Conservation (phyloP, 2,797 vertebrate genomes). For the Agapornis canus region DNA sequence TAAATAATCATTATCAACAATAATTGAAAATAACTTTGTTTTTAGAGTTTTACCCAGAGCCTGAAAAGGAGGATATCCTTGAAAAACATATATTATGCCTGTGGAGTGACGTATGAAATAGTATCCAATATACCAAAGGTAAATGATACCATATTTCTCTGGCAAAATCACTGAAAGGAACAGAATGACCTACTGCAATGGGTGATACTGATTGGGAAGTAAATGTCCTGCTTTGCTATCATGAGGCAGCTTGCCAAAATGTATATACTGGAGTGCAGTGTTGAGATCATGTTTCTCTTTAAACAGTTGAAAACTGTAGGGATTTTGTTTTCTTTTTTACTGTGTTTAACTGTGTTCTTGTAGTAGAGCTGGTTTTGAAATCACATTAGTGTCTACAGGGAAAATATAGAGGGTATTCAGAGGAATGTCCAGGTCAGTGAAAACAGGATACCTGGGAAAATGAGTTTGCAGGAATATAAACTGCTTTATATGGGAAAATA, state of each 20-base stretch:
- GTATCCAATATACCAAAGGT: slow-evolving; percentile 99
- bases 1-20: neutral
- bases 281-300: neutral
- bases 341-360: neutral
- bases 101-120: slow-evolving; percentile 95
- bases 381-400: neutral
- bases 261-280: neutral
- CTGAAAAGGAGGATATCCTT: slow-evolving; percentile 96
- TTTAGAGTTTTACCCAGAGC: slow-evolving; percentile 97
- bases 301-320: neutral
- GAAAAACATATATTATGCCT: slow-evolving; percentile 91
- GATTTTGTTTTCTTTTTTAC: neutral
- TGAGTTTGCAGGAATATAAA: neutral
- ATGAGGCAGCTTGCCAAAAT: neutral
- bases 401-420: neutral
- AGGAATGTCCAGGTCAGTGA: neutral
- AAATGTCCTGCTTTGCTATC: neutral
- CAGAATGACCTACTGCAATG: neutral
- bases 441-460: neutral
- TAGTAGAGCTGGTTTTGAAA: neutral
- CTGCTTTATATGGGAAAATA: neutral
- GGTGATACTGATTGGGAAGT: neutral
- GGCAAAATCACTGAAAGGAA: neutral
- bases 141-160: neutral
- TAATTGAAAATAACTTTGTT: neutral